Base-by-base conservation (phyloP, 2,797 vertebrate species). In the Saxicola maurus region DNA sequence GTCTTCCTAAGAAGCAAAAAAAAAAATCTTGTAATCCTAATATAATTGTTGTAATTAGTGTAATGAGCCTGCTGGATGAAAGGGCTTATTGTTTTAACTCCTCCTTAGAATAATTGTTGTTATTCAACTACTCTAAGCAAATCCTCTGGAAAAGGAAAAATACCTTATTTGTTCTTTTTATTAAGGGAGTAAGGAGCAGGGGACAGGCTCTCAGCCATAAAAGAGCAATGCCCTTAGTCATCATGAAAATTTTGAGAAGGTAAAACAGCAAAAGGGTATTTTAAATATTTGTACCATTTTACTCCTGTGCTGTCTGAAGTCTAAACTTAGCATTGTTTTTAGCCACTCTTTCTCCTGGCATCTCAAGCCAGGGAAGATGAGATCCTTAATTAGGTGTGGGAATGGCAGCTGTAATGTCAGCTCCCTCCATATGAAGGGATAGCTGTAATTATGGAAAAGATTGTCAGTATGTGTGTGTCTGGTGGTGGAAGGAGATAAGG, bases 61-160 rank as follows among this genome's bases (percentile, higher is more conserved):
- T 74, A 95, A 95, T 59, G 60, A 87, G 25, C n/a, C 18, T 71
- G 33, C 53, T 85, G 88, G 67, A 85, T 79, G 56, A 84, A 73
- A 81, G 82, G 20, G 10, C 28, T 90, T 79, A 59, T 64, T 91
- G 51, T 86, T 89, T 76, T 59, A 90, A 82, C 6, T 89, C 25
- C 37, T 90, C 42, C n/a, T 75, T 72, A 62, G 43, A 62, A 52
- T 89, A 76, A 79, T 62, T 69, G 45, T 61, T 92, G 51, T 61
- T 84, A 66, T 60, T 88, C 43, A 69, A 13, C 31, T 79, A 38
- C 28, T 79, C 9, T 2, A 53, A 74, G 46, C 5, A 7, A 86
- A 60, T 88, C 45, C 38, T 72, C 52, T 88, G 55, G 53, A 67
- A 82, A 77, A 51, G 11, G 42, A 71, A 84, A 72, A 87, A 8